Evolutionary conservation across 53 echinoderm and acorn worm genomes (phyloP), one percentile per base, ranked within the genome.

Genomic region (Echinometra lucunter): DNA sequence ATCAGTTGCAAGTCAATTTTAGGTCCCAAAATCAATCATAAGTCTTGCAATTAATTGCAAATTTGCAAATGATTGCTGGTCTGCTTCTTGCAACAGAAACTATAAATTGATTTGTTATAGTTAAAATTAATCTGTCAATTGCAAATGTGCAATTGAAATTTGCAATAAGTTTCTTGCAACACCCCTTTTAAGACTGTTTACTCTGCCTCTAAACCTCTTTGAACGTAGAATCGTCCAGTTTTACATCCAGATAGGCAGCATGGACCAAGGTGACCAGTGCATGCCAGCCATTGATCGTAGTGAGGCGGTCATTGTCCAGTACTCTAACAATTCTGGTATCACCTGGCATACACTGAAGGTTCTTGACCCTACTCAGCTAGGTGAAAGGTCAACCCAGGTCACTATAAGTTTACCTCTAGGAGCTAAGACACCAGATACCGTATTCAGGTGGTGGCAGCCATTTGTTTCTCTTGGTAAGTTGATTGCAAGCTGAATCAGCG

Each of bases 381-480:
- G 95, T 42, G 91, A 95, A 66, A 80, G 92, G 75, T 74, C 99
- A 67, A 74, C 96, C 16, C 94, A 97, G 90, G 95, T 98, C 89
- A 98, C 99, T 42, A 94, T 98, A 16, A 95, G 95, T 27, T 91
- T 98, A 1, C 97, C 97, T 2, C 27, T 25, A 2, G 96, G 75
- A 21, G 99, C 99, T 66, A 98, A 98, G 95, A 97, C 96, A 30
- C 93, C 95, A 23, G 96, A 96, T 55, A 98, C 97, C 21, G 93
- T 96, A 58, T 98, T 98, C 88, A 95, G 96, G 55, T 98, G 99
- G 99, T 97, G 97, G 97, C 99, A 98, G 67, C 96, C 99, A 5
- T 95, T 97, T 35, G 92, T 93, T 88, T 90, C 96, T 17, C 56
- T 96, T 89, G 97, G 97, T 97, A 89, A 90, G 94, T n/a, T 89